A percentile compares a stretch with the other conserved stretches of the same genome.
phyloP scores from a whole-genome alignment of 2,888 invertebrate genomes.

The Argyresthia goedartella region DNA sequence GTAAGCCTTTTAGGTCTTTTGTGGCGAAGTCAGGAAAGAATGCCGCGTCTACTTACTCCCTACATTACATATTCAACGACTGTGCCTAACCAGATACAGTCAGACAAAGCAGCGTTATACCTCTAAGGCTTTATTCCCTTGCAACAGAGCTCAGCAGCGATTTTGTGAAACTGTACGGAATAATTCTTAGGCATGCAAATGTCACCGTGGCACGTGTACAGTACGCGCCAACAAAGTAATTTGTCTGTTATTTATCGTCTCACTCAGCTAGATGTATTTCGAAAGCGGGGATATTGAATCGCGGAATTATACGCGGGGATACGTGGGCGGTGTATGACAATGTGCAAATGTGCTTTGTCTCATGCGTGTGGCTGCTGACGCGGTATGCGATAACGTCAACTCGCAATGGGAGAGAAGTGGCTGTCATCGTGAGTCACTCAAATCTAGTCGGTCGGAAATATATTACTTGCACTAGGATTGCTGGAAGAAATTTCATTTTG shows the following conservation, averaged over 20 bases:
- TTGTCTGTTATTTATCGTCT: conserved; percentile 59
- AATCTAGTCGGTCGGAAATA: no score
- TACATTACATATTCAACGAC: neutral
- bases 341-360: conserved; percentile 39
- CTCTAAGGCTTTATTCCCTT: no score
- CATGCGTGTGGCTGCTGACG: conserved; percentile 11
- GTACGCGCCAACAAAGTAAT: conserved; percentile 49
- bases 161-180: neutral
- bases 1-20: no score
- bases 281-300: conserved; percentile 54
- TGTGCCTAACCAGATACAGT: no score
- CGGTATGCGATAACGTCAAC: neutral
- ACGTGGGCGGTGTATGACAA: conserved; percentile 61
- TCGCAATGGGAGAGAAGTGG: no score
- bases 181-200: conserved; percentile 51
- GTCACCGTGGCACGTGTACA: conserved; percentile 40
- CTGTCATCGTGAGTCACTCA: no score
- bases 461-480: no score
- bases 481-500: no score
- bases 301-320: conserved; percentile 51
- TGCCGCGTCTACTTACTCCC: no score
- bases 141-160: no score
- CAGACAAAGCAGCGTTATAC: no score
- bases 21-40: no score
- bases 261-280: conserved; percentile 47